Evolutionary conservation across 2,113 vertebrate genomes (phyloP).

Genomic region (Semnornis frantzii): DNA sequence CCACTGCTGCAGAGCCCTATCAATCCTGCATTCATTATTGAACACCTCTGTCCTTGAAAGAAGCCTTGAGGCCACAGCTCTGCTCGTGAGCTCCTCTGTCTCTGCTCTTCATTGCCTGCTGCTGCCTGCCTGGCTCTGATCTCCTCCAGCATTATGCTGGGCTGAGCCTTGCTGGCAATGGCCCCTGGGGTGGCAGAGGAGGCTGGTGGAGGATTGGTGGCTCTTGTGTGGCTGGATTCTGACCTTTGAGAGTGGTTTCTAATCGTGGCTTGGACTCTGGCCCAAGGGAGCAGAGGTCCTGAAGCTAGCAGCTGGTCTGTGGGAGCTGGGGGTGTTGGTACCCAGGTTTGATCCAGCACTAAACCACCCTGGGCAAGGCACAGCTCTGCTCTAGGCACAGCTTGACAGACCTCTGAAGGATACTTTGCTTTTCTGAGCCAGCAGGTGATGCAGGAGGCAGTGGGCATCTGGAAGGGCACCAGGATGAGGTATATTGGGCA

Average conservation of each 20-base stretch:
- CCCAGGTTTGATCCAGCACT: too few species aligned
- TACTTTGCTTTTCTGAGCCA: too few species aligned
- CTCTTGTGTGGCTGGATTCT: not conserved
- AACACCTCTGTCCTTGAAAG: constrained; percentile 34
- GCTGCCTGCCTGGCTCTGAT: not conserved
- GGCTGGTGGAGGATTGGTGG: fast-evolving
- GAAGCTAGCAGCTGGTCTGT: not conserved
- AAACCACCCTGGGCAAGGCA: too few species aligned
- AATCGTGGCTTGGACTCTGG: not conserved
- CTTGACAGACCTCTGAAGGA: too few species aligned
- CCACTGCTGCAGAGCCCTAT: not conserved
- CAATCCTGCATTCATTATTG: constrained; percentile 59
- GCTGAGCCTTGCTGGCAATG: not conserved
- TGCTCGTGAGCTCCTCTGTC: not conserved
- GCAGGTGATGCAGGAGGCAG: too few species aligned
- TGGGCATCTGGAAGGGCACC: too few species aligned
- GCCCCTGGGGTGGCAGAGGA: not conserved
- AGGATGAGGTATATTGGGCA: not conserved
- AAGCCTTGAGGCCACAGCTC: constrained; percentile 1
- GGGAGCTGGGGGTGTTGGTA: too few species aligned
- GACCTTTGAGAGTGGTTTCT: not conserved
- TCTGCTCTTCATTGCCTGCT: constrained; percentile 14
- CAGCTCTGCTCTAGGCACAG: too few species aligned
- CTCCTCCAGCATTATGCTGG: not conserved
- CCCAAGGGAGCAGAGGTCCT: not conserved